phyloP scores from a whole-genome alignment of 2,797 vertebrate genomes.

The Cynodonichthys magdalenae region DNA sequence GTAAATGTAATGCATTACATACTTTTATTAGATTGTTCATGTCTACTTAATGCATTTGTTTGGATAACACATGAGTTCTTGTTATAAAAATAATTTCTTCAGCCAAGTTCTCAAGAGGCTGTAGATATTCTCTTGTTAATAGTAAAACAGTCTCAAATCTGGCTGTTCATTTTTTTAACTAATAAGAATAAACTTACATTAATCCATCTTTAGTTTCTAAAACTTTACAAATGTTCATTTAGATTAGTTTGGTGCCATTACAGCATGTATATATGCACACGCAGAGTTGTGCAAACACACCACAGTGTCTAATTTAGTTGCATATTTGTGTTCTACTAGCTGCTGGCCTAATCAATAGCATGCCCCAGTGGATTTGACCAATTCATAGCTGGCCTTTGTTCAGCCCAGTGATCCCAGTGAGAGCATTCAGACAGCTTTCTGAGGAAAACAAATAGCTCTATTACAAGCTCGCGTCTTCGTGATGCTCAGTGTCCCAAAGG shows the following conservation, averaged over 20 bases:
- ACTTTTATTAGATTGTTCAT: slow-evolving; percentile 47
- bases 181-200: neutral
- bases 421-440: slow-evolving; percentile 73
- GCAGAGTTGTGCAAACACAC: slow-evolving; percentile 13
- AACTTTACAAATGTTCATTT: slow-evolving; percentile 11
- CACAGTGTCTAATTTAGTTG: slow-evolving; percentile 68
- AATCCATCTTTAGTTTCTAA: slow-evolving; percentile 7
- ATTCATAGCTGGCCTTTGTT: slow-evolving; percentile 75
- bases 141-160: neutral
- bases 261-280: slow-evolving; percentile 5
- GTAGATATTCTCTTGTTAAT: no score
- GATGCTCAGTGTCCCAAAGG: slow-evolving; percentile 78
- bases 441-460: slow-evolving; percentile 85
- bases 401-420: slow-evolving; percentile 50
- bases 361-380: slow-evolving; percentile 68
- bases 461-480: slow-evolving; percentile 76
- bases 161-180: neutral
- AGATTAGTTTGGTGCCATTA: slow-evolving; percentile 30
- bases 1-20: slow-evolving; percentile 63
- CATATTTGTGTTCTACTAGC: slow-evolving; percentile 71
- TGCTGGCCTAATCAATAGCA: slow-evolving; percentile 75
- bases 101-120: neutral
- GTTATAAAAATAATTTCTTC: no score
- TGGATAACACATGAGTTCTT: neutral
- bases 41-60: slow-evolving; percentile 23